phyloP scores from a whole-genome alignment of 1,140 invertebrate genomes.

The Hirudo medicinalis region DNA sequence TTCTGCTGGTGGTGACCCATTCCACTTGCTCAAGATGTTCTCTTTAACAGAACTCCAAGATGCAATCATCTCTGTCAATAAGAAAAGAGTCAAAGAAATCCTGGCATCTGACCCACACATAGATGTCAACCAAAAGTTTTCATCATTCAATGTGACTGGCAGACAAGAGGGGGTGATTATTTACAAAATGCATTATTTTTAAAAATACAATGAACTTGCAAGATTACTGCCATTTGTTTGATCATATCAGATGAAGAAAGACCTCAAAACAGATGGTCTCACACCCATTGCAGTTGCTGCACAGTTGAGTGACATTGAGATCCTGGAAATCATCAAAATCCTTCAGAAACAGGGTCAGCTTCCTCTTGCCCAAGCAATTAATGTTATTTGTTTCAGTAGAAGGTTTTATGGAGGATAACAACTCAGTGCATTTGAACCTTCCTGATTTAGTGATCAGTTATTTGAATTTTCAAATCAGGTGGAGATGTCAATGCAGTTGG shows the following conservation, averaged over 20 bases:
- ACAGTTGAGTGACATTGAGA: slow-evolving; percentile 16
- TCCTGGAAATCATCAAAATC: slow-evolving; percentile 22
- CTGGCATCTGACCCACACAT: slow-evolving; percentile 19
- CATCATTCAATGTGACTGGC: slow-evolving; percentile 19
- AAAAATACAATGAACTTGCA: neutral
- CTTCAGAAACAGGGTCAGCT: slow-evolving; percentile 21
- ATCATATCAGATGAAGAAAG: neutral
- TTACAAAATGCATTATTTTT: neutral
- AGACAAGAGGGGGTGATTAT: neutral
- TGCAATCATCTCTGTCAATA: slow-evolving; percentile 6
- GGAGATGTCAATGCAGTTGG: slow-evolving; percentile 19
- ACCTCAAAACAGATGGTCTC: slow-evolving; percentile 17
- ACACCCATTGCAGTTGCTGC: slow-evolving; percentile 22
- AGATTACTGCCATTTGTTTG: neutral
- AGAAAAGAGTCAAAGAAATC: slow-evolving; percentile 17
- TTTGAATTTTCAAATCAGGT: slow-evolving; percentile 9
- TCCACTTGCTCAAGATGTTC: slow-evolving; percentile 24
- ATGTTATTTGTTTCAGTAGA: neutral
- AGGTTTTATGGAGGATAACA: neutral
- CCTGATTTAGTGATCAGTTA: neutral
- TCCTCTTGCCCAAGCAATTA: neutral
- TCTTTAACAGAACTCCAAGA: slow-evolving; percentile 23
- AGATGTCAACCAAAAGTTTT: slow-evolving; percentile 22
- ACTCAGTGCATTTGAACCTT: neutral
- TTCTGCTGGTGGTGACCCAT: slow-evolving; percentile 17